These are phyloP conservation scores for Luperina nickerlii DNA, from an alignment of 2,888 invertebrate species.

Conservation along the genomic window DNA sequence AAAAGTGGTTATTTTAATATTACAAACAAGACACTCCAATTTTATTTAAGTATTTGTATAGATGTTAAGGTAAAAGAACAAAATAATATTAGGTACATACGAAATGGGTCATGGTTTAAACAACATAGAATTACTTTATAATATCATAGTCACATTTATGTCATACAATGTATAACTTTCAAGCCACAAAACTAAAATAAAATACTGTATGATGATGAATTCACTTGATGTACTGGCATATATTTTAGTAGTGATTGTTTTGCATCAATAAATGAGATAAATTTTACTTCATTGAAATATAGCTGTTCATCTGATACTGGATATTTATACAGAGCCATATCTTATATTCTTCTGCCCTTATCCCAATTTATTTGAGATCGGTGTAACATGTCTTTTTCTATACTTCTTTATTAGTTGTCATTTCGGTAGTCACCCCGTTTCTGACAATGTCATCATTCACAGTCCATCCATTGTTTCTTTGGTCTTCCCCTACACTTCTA, in stretches of 20 bases:
- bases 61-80: neutral
- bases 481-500: too few species aligned
- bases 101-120: neutral
- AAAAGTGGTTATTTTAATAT: too few species aligned
- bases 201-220: constrained; percentile 14
- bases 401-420: too few species aligned
- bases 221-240: constrained; percentile 1
- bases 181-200: constrained; percentile 14
- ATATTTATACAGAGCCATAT: neutral
- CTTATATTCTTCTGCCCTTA: too few species aligned
- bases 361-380: too few species aligned
- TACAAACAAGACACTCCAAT: too few species aligned
- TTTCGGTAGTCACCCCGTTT: too few species aligned
- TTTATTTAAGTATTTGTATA: too few species aligned
- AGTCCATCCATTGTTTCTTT: too few species aligned
- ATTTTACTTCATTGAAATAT: neutral
- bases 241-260: constrained; percentile 29
- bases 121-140: neutral
- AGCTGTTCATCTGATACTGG: neutral
- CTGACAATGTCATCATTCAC: too few species aligned
- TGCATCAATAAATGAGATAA: neutral
- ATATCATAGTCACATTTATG: neutral
- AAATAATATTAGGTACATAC: neutral
- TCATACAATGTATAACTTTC: neutral
- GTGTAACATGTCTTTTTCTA: too few species aligned